phyloP scores from a whole-genome alignment of 64 coral and sea anemone species.

The Dendronephthya gigantea region DNA sequence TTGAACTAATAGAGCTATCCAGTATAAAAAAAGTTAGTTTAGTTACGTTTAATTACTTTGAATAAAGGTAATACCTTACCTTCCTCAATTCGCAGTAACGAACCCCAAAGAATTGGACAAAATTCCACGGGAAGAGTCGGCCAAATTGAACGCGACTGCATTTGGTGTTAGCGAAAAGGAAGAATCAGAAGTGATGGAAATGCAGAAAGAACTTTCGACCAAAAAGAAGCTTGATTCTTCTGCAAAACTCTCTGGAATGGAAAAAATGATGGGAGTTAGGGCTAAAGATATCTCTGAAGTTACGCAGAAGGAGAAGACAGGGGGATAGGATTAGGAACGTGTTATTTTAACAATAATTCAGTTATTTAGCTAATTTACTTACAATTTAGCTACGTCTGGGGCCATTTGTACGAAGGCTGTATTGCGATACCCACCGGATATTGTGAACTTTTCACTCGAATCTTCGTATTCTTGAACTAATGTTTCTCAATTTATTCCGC shows the following conservation, averaged over 20 bases:
- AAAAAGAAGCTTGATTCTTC: not conserved
- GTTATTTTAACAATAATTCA: too few species aligned
- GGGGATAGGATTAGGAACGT: too few species aligned
- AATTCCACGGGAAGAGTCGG: not conserved
- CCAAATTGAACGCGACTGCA: not conserved
- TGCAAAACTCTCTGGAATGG: not conserved
- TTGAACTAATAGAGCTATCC: too few species aligned
- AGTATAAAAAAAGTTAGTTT: too few species aligned
- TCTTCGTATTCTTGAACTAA: too few species aligned
- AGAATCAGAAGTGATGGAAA: not conserved
- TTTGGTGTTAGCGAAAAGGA: not conserved
- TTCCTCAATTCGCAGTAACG: not conserved
- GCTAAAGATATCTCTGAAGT: not conserved
- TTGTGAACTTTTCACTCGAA: too few species aligned
- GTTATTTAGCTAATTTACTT: too few species aligned
- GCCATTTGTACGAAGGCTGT: too few species aligned
- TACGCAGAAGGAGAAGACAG: too few species aligned
- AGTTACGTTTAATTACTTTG: not conserved
- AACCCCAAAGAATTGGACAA: not conserved
- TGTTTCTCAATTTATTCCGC: too few species aligned
- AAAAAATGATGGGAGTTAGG: not conserved
- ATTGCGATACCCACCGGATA: too few species aligned
- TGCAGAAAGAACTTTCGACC: not conserved
- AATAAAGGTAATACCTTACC: not conserved
- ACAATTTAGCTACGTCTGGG: too few species aligned